phyloP scores from a whole-genome alignment of 2,797 vertebrate genomes.

The Lepidocolaptes lacrymiger region DNA sequence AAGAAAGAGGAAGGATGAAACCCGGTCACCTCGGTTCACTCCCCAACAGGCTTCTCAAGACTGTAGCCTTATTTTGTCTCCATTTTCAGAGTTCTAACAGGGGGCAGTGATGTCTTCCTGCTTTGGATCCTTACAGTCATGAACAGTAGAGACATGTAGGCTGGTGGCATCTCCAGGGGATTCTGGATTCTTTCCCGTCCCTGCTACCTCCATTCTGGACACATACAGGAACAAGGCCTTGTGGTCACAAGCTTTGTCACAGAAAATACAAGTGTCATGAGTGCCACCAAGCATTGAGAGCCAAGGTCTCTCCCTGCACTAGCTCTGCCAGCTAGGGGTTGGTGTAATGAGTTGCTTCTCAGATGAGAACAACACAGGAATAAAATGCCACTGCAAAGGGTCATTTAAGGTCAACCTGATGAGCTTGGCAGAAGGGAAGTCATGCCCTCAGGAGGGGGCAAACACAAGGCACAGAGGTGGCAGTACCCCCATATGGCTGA shows the following conservation, averaged over 20 bases:
- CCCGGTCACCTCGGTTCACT: neutral
- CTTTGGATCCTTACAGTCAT: neutral
- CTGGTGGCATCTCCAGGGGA: neutral
- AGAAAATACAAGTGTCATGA: neutral
- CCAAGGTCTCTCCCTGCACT: neutral
- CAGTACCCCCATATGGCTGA: neutral
- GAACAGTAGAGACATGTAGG: neutral
- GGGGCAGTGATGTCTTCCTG: neutral
- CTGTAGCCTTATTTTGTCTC: neutral
- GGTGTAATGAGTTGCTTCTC: neutral
- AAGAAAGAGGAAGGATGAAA: neutral
- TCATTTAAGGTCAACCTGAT: neutral
- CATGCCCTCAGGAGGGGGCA: neutral
- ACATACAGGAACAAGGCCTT: neutral
- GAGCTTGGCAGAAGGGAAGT: neutral
- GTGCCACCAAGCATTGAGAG: neutral
- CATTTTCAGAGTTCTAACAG: neutral
- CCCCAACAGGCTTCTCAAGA: neutral
- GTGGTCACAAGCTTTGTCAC: neutral
- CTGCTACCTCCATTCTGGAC: neutral
- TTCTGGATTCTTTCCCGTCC: neutral
- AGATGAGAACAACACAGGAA: neutral
- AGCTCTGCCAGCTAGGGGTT: neutral
- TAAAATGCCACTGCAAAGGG: neutral
- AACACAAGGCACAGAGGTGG: neutral